Percentiles rank a stretch among this genome's conserved stretches.
These are phyloP conservation scores for Adelognathus sp. DNA, from an alignment of 2,888 invertebrate species.

Conservation along the genomic window DNA sequence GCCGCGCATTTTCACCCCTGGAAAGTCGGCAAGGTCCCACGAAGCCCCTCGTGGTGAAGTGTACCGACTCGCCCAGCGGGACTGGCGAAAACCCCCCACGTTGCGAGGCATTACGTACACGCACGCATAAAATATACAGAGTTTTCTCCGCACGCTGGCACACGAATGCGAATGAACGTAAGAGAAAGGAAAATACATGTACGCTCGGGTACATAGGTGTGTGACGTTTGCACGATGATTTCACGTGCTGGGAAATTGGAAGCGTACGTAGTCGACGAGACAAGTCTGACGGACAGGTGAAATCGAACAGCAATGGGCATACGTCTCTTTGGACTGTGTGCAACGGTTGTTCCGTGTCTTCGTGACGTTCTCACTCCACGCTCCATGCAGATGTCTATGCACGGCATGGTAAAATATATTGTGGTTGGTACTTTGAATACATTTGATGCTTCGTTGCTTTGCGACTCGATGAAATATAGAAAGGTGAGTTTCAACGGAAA, in stretches of 20 bases:
- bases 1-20: constrained; percentile 72
- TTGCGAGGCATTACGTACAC: constrained; percentile 27
- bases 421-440: neutral
- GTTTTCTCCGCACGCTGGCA: constrained; percentile 11
- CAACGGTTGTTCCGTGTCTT: neutral
- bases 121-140: constrained; percentile 37
- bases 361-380: neutral
- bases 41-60: constrained; percentile 71
- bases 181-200: neutral
- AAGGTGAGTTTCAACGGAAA: neutral
- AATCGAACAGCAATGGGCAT: constrained; percentile 57
- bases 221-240: neutral
- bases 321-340: constrained; percentile 9
- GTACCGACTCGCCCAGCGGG: constrained; percentile 39
- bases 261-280: constrained; percentile 16
- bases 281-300: constrained; percentile 67
- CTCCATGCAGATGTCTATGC: neutral
- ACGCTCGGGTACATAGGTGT: neutral
- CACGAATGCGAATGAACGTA: neutral
- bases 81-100: constrained; percentile 28
- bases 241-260: constrained; percentile 20
- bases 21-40: constrained; percentile 65
- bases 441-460: neutral
- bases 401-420: neutral
- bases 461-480: neutral